A percentile compares a stretch with the other conserved stretches of the same genome.
phyloP scores from a whole-genome alignment of 2,797 vertebrate species.

The Pipistrellus kuhlii region DNA sequence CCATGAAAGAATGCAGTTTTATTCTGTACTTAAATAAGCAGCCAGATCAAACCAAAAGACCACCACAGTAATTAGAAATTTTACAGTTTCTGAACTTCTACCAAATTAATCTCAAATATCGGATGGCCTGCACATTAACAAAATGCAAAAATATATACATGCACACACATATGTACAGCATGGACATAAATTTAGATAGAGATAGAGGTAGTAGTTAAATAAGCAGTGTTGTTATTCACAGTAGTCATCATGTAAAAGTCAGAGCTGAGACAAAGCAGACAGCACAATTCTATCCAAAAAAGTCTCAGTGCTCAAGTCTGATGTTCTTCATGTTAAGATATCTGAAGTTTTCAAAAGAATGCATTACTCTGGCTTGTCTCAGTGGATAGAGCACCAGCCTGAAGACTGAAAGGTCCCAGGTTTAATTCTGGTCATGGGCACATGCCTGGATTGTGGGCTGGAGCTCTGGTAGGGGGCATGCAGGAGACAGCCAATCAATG shows the following conservation, averaged over 20 bases:
- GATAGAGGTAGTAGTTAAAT: background rate
- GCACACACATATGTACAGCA: background rate
- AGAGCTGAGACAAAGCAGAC: background rate
- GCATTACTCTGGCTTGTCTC: background rate
- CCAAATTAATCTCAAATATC: conserved; percentile 5
- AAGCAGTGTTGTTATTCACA: background rate
- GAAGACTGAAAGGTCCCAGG: no score
- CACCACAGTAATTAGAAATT: background rate
- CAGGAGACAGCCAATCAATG: no score
- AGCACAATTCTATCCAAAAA: background rate
- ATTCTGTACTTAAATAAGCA: background rate
- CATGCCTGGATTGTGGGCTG: no score
- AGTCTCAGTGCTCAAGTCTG: background rate
- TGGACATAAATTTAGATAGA: background rate
- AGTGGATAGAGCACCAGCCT: no score
- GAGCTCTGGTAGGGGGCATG: no score
- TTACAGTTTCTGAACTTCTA: conserved; percentile 15
- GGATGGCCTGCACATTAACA: background rate
- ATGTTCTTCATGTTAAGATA: background rate
- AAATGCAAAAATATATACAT: background rate
- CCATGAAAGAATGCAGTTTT: background rate
- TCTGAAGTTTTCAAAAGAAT: background rate
- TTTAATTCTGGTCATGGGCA: no score
- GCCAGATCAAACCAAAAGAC: background rate
- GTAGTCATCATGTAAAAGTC: background rate